Percentiles rank a stretch among this genome's conserved stretches.
Conservation (phyloP, 2,888 invertebrate species). For the Cyclophora punctaria region DNA sequence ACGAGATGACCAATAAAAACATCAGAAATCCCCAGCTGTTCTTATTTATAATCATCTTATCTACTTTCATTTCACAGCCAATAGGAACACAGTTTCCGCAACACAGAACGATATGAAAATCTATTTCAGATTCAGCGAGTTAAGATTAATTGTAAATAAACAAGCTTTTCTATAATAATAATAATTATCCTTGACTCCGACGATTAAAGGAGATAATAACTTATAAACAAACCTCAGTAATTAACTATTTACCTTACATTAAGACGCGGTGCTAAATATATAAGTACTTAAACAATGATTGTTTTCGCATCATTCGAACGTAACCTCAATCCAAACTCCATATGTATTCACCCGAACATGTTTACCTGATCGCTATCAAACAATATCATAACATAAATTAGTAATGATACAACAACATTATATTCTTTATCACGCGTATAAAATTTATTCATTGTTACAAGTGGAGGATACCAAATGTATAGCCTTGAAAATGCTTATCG, state of each 20-base stretch:
- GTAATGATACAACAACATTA: conserved; percentile 30
- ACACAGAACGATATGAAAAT: no score
- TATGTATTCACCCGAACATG: neutral
- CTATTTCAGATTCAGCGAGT: no score
- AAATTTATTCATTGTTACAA: conserved; percentile 57
- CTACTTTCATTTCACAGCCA: no score
- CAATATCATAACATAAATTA: conserved; percentile 24
- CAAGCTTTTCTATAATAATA: neutral
- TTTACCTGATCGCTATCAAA: neutral
- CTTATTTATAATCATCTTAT: no score
- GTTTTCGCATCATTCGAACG: neutral
- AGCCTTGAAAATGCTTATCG: conserved; percentile 74
- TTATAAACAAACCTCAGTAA: neutral
- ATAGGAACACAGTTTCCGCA: no score
- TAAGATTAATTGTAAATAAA: no score
- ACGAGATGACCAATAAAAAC: no score
- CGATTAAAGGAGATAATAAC: neutral
- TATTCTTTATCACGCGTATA: conserved; percentile 35
- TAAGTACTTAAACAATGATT: neutral
- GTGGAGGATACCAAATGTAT: conserved; percentile 49
- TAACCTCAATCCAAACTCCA: neutral
- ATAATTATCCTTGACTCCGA: neutral
- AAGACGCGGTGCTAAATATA: neutral
- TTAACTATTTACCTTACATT: no score
- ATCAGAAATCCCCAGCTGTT: no score